Evolutionary conservation across 2,888 invertebrate species (phyloP).

Genomic region (Dryococelus australis): DNA sequence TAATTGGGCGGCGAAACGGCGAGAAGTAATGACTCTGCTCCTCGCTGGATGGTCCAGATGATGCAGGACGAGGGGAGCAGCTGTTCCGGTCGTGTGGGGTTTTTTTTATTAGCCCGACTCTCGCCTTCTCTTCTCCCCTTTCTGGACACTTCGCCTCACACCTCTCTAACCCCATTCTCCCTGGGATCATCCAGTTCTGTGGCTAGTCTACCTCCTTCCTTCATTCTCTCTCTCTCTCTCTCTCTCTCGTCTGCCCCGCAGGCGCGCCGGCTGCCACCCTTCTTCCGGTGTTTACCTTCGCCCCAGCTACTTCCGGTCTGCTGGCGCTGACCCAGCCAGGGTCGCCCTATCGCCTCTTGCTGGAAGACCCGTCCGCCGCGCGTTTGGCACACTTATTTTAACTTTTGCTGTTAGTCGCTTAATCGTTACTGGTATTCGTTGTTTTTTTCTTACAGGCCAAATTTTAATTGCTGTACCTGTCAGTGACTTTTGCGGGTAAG

Average conservation of each 20-base stretch:
- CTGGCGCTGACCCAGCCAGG: background rate
- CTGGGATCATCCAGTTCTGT: background rate
- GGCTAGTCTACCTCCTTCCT: background rate
- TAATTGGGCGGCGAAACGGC: constrained; percentile 6
- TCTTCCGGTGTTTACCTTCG: constrained; percentile 16
- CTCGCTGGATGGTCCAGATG: background rate
- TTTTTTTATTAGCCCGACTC: background rate
- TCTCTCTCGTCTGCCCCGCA: background rate
- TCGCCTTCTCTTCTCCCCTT: background rate
- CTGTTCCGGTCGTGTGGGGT: background rate
- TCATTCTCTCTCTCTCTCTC: background rate
- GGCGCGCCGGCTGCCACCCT: background rate
- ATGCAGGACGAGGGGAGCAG: background rate
- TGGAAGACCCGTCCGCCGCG: background rate
- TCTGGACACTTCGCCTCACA: background rate
- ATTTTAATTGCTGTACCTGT: too few relatives aligned
- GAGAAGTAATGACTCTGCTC: background rate
- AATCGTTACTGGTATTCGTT: too few relatives aligned
- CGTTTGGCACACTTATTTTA: too few relatives aligned
- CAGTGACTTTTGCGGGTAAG: too few relatives aligned
- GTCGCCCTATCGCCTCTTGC: background rate
- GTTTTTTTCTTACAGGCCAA: too few relatives aligned
- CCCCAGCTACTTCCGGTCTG: background rate
- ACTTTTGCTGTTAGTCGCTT: too few relatives aligned
- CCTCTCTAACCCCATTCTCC: background rate